Conservation (phyloP, 2,888 invertebrate species). For the Papilio elwesi region DNA sequence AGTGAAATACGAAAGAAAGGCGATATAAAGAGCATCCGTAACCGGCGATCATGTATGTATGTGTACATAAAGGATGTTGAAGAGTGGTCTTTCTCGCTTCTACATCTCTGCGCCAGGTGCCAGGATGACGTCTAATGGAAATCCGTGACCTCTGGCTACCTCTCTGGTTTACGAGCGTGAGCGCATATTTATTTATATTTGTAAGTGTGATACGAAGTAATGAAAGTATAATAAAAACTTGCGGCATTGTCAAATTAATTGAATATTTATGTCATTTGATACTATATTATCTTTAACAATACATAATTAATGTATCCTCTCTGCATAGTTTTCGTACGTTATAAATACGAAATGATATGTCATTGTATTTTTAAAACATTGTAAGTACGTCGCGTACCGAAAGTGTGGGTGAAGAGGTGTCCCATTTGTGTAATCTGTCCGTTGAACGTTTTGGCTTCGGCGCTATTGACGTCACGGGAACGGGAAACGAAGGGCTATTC, state of each 20-base stretch:
- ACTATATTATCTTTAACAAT: constrained; percentile 32
- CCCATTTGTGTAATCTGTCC: constrained; percentile 56
- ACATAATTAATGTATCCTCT: constrained; percentile 23
- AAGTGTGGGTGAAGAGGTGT: constrained; percentile 55
- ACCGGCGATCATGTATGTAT: no score
- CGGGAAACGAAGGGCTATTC: constrained; percentile 69
- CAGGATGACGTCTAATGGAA: no score
- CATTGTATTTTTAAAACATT: constrained; percentile 57
- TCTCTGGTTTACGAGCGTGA: no score
- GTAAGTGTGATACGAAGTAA: neutral
- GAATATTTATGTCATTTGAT: neutral
- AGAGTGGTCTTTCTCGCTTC: no score
- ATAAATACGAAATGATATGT: constrained; percentile 43
- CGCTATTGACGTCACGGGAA: constrained; percentile 63
- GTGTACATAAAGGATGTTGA: no score
- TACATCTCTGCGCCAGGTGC: no score
- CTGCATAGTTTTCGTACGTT: constrained; percentile 26
- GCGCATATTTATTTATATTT: neutral
- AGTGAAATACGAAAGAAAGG: no score
- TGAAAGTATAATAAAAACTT: neutral
- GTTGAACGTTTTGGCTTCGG: constrained; percentile 60
- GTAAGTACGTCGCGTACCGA: constrained; percentile 50
- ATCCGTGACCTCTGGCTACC: no score
- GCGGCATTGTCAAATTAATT: neutral
- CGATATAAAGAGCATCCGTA: no score